phyloP scores from a whole-genome alignment of 2,797 vertebrate genomes.

The Anguilla pacifica region DNA sequence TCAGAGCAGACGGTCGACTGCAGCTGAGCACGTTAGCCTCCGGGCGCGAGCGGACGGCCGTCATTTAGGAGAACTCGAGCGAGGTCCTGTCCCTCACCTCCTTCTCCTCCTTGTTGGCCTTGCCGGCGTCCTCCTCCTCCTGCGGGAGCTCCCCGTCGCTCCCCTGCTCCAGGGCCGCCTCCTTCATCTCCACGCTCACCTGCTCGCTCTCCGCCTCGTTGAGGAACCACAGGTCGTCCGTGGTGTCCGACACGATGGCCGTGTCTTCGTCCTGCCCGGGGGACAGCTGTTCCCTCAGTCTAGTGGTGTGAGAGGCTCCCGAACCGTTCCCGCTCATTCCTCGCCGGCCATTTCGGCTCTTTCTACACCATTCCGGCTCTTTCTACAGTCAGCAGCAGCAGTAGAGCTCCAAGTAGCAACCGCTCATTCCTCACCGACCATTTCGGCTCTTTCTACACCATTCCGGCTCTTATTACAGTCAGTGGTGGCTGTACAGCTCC shows the following conservation, averaged over 20 bases:
- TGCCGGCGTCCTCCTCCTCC: constrained; percentile 60
- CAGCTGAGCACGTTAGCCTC: neutral
- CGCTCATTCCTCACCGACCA: no score
- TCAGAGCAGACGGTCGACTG: neutral
- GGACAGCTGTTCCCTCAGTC: constrained; percentile 73
- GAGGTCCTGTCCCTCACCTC: constrained; percentile 54
- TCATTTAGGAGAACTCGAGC: no score
- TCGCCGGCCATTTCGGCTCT: no score
- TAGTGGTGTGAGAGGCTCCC: constrained; percentile 53
- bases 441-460: no score
- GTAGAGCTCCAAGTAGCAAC: no score
- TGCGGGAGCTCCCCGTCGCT: constrained; percentile 69
- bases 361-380: no score
- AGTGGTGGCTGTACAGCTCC: no score
- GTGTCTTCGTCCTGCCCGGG: constrained; percentile 89
- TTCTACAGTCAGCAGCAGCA: no score
- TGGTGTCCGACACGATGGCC: constrained; percentile 93
- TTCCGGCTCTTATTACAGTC: no score
- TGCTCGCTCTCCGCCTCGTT: constrained; percentile 87
- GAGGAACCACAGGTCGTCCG: constrained; percentile 94
- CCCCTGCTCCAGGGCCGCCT: constrained; percentile 75
- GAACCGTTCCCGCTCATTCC: neutral
- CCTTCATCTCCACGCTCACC: constrained; percentile 80
- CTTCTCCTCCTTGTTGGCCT: constrained; percentile 51
- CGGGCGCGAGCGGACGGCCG: no score